Conservation (phyloP, 1,140 invertebrate species). For the Trachelipus rathkii region DNA sequence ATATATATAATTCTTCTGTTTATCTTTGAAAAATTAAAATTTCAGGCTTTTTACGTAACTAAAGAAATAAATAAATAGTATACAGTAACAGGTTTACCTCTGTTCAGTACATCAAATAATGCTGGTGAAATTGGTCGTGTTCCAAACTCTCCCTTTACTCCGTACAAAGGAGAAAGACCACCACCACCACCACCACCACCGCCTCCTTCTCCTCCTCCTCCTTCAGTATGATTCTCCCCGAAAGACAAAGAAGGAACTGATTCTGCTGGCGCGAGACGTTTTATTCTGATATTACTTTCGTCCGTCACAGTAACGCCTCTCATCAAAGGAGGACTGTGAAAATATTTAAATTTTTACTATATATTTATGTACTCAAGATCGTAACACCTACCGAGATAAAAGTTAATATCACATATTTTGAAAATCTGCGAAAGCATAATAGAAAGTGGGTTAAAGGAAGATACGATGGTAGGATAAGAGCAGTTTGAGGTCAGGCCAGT, state of each 20-base stretch:
- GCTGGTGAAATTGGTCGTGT: background rate
- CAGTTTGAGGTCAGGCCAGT: too few species aligned
- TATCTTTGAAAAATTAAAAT: background rate
- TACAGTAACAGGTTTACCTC: background rate
- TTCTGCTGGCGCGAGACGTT: background rate
- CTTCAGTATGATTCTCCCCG: too few species aligned
- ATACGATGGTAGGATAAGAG: too few species aligned
- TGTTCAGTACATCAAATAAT: background rate
- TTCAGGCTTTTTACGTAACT: background rate
- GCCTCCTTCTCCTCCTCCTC: too few species aligned
- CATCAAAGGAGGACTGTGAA: background rate
- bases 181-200: background rate
- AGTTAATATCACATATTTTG: too few species aligned
- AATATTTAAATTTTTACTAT: background rate
- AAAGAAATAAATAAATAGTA: background rate
- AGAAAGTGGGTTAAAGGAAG: too few species aligned
- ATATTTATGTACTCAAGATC: too few species aligned
- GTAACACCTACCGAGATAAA: too few species aligned
- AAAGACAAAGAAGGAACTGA: background rate
- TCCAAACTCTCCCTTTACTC: background rate
- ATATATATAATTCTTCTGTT: too few species aligned
- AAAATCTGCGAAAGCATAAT: too few species aligned
- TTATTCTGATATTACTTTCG: background rate
- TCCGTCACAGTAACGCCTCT: background rate
- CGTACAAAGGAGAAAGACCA: background rate